These are phyloP conservation scores for Drosophila teissieri DNA, from an alignment of 1,140 invertebrate genomes.

Conservation along the genomic window DNA sequence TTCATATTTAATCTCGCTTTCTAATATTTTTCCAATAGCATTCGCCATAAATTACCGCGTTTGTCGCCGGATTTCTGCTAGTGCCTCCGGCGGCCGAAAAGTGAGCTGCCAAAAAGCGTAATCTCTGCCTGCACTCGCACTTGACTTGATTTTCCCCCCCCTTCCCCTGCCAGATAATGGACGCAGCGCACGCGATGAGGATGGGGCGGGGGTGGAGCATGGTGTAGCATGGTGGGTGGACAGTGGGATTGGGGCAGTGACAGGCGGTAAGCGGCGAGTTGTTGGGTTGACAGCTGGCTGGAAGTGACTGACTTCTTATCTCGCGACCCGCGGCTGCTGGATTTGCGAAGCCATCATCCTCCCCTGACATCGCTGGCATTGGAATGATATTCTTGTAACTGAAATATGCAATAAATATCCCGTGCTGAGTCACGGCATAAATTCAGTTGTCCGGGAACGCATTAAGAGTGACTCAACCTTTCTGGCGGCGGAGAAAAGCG, in stretches of 20 bases:
- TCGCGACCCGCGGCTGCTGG: constrained; percentile 10
- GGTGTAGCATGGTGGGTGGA: neutral
- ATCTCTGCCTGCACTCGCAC: constrained; percentile 41
- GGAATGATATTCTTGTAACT: constrained; percentile 19
- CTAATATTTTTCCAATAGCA: neutral
- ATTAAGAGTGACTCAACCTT: constrained; percentile 23
- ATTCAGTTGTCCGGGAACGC: constrained; percentile 9
- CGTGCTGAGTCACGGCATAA: constrained; percentile 29
- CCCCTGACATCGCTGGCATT: constrained; percentile 4
- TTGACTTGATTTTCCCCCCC: constrained; percentile 39
- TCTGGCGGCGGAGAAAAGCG: constrained; percentile 7
- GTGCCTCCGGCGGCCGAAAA: constrained; percentile 3
- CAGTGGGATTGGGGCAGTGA: neutral
- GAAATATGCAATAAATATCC: constrained; percentile 40
- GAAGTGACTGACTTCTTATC: constrained; percentile 46
- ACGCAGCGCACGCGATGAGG: constrained; percentile 14
- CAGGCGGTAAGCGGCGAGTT: neutral
- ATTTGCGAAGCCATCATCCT: constrained; percentile 22
- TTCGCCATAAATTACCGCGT: neutral
- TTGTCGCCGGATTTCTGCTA: neutral
- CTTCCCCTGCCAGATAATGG: constrained; percentile 16
- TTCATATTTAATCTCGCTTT: neutral
- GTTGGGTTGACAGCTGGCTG: constrained; percentile 29
- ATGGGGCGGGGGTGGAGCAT: neutral
- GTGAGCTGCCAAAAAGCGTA: constrained; percentile 43